A percentile compares a stretch with the other conserved stretches of the same genome.
Evolutionary conservation across 2,888 invertebrate species (phyloP).

Genomic region (Acutogordius australiensis): DNA sequence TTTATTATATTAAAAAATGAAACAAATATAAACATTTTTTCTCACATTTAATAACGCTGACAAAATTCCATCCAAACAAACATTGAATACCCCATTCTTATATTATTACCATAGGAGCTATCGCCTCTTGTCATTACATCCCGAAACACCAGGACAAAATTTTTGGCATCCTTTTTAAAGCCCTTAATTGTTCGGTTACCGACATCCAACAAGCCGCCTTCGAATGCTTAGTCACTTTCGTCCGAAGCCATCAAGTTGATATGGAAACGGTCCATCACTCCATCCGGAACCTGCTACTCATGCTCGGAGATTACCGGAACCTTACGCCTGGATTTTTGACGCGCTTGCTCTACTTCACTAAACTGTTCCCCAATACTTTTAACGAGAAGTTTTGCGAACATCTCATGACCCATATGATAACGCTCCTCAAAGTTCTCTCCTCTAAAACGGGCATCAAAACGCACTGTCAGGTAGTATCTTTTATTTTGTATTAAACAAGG

Average conservation of each 20-base stretch:
- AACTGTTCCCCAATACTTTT: conserved; percentile 68
- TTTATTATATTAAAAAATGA: no score
- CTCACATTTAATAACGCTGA: no score
- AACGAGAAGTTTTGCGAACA: conserved; percentile 79
- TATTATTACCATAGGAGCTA: no score
- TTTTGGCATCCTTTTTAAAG: conserved; percentile 51
- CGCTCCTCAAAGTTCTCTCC: not conserved
- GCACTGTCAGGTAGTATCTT: not conserved
- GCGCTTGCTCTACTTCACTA: conserved; percentile 58
- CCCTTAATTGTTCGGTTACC: conserved; percentile 49
- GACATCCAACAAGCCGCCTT: conserved; percentile 74
- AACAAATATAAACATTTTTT: no score
- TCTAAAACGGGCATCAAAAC: conserved; percentile 10
- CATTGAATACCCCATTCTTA: no score
- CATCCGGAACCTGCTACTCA: conserved; percentile 50
- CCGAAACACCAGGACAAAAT: conserved; percentile 36
- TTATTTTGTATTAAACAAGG: no score
- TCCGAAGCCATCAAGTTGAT: not conserved
- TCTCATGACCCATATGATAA: conserved; percentile 29
- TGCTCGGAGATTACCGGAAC: conserved; percentile 54
- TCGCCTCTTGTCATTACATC: not conserved
- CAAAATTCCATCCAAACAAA: no score
- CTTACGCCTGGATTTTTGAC: conserved; percentile 60
- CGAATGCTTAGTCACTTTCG: conserved; percentile 38
- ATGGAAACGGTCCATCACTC: conserved; percentile 10